Conservation (phyloP, 2,113 vertebrate species). For the Aphyosemion australe region DNA sequence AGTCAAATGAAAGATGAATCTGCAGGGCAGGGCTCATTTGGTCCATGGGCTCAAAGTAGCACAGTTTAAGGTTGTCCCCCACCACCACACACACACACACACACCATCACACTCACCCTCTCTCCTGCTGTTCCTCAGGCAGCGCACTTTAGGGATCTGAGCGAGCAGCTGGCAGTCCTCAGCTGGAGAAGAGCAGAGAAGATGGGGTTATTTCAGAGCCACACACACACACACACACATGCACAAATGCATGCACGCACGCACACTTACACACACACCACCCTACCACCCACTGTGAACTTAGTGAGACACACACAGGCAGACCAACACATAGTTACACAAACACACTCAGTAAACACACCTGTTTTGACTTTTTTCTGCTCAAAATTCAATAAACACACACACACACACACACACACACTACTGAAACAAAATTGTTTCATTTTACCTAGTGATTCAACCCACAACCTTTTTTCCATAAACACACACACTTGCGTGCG, state of each 20-base stretch:
- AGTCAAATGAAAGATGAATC: no score
- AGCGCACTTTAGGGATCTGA: conserved; percentile 94
- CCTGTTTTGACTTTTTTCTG: not conserved
- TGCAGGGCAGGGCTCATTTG: no score
- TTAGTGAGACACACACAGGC: conserved; percentile 6
- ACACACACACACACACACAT: conserved; percentile 28
- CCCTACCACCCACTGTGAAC: not conserved
- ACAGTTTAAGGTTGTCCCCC: not conserved
- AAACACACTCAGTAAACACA: conserved; percentile 1
- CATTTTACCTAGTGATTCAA: conserved; percentile 8
- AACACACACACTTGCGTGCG: conserved; percentile 1
- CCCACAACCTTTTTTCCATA: conserved; percentile 20
- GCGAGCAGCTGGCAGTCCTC: conserved; percentile 96
- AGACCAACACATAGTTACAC: conserved; percentile 4
- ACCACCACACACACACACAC: accelerated
- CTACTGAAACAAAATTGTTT: conserved; percentile 14
- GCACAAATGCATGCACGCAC: not conserved
- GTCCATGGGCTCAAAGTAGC: no score
- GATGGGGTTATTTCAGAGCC: conserved; percentile 38
- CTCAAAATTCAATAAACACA: not conserved
- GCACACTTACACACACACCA: not conserved
- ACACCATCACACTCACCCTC: conserved; percentile 83
- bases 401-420: conserved; percentile 11
- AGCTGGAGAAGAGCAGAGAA: conserved; percentile 76
- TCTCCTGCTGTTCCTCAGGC: conserved; percentile 87